phyloP scores from a whole-genome alignment of 64 coral and sea anemone genomes.

The Astreopora myriophthalma region DNA sequence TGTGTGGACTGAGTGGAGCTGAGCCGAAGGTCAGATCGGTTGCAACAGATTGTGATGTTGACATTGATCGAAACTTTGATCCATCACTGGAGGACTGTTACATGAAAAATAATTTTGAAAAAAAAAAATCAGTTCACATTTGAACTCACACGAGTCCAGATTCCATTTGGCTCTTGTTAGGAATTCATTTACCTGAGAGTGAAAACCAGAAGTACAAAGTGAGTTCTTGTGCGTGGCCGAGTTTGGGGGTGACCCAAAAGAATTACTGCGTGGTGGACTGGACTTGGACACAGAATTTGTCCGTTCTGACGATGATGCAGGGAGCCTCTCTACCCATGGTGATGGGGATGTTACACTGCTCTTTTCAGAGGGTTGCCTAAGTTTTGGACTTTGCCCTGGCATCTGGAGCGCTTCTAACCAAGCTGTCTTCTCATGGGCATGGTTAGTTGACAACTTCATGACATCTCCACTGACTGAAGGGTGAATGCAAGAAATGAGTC shows the following conservation, averaged over 20 bases:
- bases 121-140: neutral
- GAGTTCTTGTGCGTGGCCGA: constrained; percentile 76
- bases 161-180: no score
- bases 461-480: constrained; percentile 76
- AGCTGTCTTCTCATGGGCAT: constrained; percentile 84
- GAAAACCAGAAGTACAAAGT: constrained; percentile 53
- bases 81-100: constrained; percentile 56
- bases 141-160: no score
- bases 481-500: neutral
- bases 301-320: constrained; percentile 48
- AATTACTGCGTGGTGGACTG: constrained; percentile 78
- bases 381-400: constrained; percentile 63
- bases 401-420: constrained; percentile 83
- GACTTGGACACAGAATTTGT: constrained; percentile 52
- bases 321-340: constrained; percentile 75
- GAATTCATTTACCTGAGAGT: constrained; percentile 17
- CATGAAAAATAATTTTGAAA: neutral
- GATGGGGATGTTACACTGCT: constrained; percentile 25
- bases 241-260: constrained; percentile 72
- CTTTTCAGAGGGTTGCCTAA: constrained; percentile 18
- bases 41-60: constrained; percentile 83
- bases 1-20: constrained; percentile 68
- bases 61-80: constrained; percentile 71
- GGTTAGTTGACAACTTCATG: constrained; percentile 94
- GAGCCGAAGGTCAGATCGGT: constrained; percentile 82